A percentile compares a stretch with the other conserved stretches of the same genome.
phyloP scores from a whole-genome alignment of 2,113 vertebrate genomes.

The Lycocorax pyrrhopterus region DNA sequence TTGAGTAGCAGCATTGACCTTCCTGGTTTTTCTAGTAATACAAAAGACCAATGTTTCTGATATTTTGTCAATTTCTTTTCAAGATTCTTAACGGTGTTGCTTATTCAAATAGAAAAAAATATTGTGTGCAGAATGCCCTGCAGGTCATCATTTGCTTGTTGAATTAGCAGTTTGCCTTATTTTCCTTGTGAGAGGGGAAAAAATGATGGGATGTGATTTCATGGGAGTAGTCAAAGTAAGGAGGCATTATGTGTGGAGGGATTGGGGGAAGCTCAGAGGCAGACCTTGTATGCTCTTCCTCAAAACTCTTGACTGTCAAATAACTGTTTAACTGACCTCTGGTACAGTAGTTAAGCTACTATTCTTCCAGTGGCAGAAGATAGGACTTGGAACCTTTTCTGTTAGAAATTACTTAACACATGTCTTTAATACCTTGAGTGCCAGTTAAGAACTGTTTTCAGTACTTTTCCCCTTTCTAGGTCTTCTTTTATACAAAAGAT shows the following conservation, averaged over 20 bases:
- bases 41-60: background rate
- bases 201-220: background rate
- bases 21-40: background rate
- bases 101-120: background rate
- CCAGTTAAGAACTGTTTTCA: background rate
- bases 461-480: background rate
- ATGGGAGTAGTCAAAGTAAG: background rate
- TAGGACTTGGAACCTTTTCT: background rate
- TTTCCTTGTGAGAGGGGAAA: fast-evolving
- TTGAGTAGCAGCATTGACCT: background rate
- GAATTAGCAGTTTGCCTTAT: background rate
- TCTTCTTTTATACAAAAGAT: background rate
- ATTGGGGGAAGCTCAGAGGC: background rate
- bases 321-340: background rate
- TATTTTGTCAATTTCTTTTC: background rate
- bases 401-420: background rate
- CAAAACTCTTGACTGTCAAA: background rate
- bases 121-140: fast-evolving
- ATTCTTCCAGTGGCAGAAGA: background rate
- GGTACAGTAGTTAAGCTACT: background rate
- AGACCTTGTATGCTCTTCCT: background rate
- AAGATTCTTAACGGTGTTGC: background rate
- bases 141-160: background rate
- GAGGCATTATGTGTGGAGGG: background rate
- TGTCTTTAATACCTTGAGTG: background rate